Evolutionary conservation across 2,797 vertebrate genomes (phyloP), one percentile per base, ranked within the genome.

Genomic region (Diplodus puntazzo): DNA sequence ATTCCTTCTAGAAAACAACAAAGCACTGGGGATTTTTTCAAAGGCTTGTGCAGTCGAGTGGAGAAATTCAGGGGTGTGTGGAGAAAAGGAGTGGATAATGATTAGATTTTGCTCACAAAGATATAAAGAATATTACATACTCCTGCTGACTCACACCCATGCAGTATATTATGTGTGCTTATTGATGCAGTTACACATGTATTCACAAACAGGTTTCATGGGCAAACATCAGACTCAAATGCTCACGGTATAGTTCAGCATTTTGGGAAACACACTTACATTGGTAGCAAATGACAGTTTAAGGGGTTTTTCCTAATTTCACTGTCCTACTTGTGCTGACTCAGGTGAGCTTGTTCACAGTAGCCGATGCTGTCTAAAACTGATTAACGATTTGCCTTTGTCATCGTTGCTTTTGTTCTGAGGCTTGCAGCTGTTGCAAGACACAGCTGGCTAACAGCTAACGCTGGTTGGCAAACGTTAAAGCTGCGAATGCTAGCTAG

Each of bases 1-100:
- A 84, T 90, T 87, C 68, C 80, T 88, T 76, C 71, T 60, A 69
- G 83, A 70, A 87, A 90, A 82, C 78, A 89, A 84, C 78, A 90
- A 89, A 85, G 72, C 73, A 48, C 46, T 5, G 27, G 70, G 77
- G 34, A 61, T 85, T 83, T 66, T 87, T 74, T 79, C 72, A 88
- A 88, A 86, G 84, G 48, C 54, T 68, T 73, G 21, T 70, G 65
- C 54, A 43, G 72, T 11, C 3, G 20, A 67, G 61, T 25, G 42
- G 58, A 75, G 49, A 73, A 75, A 82, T 58, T 63, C 43, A 55
- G 49, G 77, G 55, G 45, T 62, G 54, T 57, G 52, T 58, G 23
- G 70, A 62, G 54, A 84, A 68, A 69, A 30, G 27, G 27, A 72
- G 52, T 72, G 53, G 30, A 84, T 84, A 58, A 88, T 68, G 12